These are phyloP conservation scores for Drosophila parthenogenetica DNA, from an alignment of 2,888 invertebrate genomes.

Conservation along the genomic window DNA sequence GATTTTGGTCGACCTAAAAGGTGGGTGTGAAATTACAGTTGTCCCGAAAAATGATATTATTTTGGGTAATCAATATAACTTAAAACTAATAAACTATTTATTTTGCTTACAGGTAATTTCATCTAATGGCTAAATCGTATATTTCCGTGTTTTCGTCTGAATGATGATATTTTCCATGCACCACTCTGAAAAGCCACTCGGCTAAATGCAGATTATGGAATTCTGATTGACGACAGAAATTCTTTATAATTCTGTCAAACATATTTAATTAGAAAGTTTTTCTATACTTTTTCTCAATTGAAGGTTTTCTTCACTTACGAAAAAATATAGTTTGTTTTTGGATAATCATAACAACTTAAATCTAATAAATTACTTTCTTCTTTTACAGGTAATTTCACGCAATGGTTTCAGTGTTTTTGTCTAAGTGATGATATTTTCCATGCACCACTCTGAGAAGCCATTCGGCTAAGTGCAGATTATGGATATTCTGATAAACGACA, in stretches of 20 bases:
- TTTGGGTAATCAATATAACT: conserved; percentile 16
- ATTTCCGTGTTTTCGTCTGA: conserved; percentile 3
- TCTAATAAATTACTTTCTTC: conserved; percentile 13
- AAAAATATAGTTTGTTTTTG: too few species aligned
- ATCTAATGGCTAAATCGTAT: not conserved
- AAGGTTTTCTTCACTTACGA: conserved; percentile 1
- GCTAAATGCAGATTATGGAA: conserved; percentile 62
- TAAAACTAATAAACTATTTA: conserved; percentile 13
- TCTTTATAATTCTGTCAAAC: not conserved
- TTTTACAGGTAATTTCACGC: conserved; percentile 17
- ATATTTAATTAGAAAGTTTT: not conserved
- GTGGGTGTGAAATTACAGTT: conserved; percentile 51
- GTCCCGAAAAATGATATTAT: not conserved
- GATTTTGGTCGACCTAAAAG: conserved; percentile 60
- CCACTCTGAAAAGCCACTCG: conserved; percentile 74
- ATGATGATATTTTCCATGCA: conserved; percentile 82
- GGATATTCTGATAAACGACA: conserved; percentile 46
- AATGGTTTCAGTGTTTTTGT: not conserved
- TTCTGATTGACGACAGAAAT: conserved; percentile 29
- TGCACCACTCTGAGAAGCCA: conserved; percentile 81
- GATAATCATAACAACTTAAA: conserved; percentile 1
- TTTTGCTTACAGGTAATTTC: conserved; percentile 24
- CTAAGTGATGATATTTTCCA: conserved; percentile 75
- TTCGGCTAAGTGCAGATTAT: conserved; percentile 58
- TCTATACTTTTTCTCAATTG: not conserved